Base-by-base conservation (phyloP, 2,797 vertebrate genomes). In the Ciconia nigra region DNA sequence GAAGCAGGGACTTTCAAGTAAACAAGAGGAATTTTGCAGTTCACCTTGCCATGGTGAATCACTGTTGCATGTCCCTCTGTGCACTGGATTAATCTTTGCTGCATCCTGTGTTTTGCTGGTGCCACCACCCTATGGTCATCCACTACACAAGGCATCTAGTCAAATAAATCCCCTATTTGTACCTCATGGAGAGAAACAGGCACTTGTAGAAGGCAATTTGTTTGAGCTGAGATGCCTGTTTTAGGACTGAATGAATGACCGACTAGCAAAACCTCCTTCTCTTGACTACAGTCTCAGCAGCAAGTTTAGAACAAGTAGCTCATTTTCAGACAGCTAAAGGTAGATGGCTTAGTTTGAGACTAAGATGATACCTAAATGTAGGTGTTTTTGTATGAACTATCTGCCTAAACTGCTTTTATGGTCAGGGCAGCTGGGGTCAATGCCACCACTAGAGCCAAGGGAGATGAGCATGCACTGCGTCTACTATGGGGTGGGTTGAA, bases 401-500 rank as follows among this genome's bases (percentile, higher is more conserved):
- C 51, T 70, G 10, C 20, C 13, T 54, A 42, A 80, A 39, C 28
- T 66, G 28, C 54, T 79, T 16, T 55, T 73, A 42, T 2, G 6
- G 15, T 39, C 66, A 69, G 71, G 29, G 33, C 41, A 54, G 39
- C 31, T 58, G 74, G 33, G 7, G 21, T 62, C 35, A 61, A 46
- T 80, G 39, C 12, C 58, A 87, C 26, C 55, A 73, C 29, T 7
- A 67, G 29, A 77, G 31, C 24, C 52, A 62, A 71, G 41, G 28
- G n/a, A 74, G 16, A 33, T 20, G 5, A 77, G 19, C 29, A 31
- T 8, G 8, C 15, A 12, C 14, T 10, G 13, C 4, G 1, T 29
- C 31, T 72, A 2, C 35, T 39, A 9, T 0, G 0, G 13, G 10
- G 15, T 70, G 33, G 24, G 19, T 17, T 1, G 0, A 41, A 31